phyloP scores from a whole-genome alignment of 2,888 invertebrate species.

The Fabriciana adippe region DNA sequence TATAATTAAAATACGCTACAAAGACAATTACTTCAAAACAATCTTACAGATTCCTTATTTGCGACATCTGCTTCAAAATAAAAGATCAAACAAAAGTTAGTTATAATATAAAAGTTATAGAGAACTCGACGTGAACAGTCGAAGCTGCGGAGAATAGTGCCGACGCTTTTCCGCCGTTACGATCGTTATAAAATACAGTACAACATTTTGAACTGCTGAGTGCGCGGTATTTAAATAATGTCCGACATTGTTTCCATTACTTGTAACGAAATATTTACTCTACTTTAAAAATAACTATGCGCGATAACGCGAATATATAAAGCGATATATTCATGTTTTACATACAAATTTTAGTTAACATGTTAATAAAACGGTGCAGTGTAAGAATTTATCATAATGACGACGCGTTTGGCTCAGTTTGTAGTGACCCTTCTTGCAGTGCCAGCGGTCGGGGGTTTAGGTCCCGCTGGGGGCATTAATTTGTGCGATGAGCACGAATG shows the following conservation, averaged over 20 bases:
- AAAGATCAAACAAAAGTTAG: slow-evolving; percentile 12
- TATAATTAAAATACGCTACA: slow-evolving; percentile 21
- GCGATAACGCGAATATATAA: no score
- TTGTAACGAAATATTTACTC: slow-evolving; percentile 17
- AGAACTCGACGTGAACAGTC: slow-evolving; percentile 1
- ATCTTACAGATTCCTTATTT: slow-evolving; percentile 6
- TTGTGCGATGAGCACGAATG: no score
- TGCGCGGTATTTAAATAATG: slow-evolving; percentile 6
- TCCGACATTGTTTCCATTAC: slow-evolving; percentile 8
- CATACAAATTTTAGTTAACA: no score
- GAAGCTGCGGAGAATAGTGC: neutral
- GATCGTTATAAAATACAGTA: neutral
- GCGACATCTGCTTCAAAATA: slow-evolving; percentile 29
- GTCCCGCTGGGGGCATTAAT: no score
- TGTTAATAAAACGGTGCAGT: no score
- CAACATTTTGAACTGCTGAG: slow-evolving; percentile 4
- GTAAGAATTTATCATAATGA: no score
- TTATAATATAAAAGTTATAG: slow-evolving; percentile 9
- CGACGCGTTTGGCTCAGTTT: no score
- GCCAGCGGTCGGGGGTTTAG: no score
- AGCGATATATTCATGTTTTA: no score
- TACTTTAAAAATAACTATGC: neutral
- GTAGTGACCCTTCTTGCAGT: no score
- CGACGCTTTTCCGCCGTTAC: slow-evolving; percentile 1
- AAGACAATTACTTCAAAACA: slow-evolving; percentile 24